These are phyloP conservation scores for Enteromius mattozi DNA, from an alignment of 2,797 vertebrate genomes.

Conservation along the genomic window DNA sequence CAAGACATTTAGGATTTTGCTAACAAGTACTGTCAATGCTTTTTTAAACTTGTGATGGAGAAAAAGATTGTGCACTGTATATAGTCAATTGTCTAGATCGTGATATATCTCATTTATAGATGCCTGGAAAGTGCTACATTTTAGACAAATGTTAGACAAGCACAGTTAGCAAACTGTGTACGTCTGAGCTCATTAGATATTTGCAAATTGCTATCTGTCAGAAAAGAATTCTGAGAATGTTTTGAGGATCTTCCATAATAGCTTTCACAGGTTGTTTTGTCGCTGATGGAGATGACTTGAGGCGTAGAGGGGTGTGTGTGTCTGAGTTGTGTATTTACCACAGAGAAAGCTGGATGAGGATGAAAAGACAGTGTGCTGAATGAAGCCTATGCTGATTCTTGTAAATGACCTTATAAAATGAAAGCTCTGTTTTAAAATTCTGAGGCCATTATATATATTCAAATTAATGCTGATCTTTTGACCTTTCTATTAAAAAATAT, in stretches of 20 bases:
- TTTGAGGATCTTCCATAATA: slow-evolving; percentile 63
- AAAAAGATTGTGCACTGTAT: not conserved
- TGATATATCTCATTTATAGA: not conserved
- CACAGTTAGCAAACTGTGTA: not conserved
- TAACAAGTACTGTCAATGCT: too few relatives aligned
- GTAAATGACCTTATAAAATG: slow-evolving; percentile 56
- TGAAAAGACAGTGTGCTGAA: slow-evolving; percentile 63
- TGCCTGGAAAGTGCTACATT: not conserved
- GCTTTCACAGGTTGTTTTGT: slow-evolving; percentile 53
- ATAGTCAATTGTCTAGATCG: not conserved
- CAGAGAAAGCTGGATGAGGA: slow-evolving; percentile 56
- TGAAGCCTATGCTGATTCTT: slow-evolving; percentile 61
- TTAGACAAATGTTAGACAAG: not conserved
- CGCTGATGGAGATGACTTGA: slow-evolving; percentile 47
- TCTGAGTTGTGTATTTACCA: not conserved
- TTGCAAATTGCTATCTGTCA: slow-evolving; percentile 62
- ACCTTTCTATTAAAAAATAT: not conserved
- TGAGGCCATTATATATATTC: not conserved
- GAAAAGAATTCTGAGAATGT: slow-evolving; percentile 62
- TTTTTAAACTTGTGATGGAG: not conserved
- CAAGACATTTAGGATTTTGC: not conserved
- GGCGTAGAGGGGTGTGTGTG: slow-evolving; percentile 38
- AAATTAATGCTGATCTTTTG: not conserved
- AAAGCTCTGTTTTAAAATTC: not conserved
- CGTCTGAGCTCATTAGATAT: slow-evolving; percentile 42